These are phyloP conservation scores for Stichopus horrens DNA, from an alignment of 53 echinoderm and acorn worm species.

Conservation along the genomic window DNA sequence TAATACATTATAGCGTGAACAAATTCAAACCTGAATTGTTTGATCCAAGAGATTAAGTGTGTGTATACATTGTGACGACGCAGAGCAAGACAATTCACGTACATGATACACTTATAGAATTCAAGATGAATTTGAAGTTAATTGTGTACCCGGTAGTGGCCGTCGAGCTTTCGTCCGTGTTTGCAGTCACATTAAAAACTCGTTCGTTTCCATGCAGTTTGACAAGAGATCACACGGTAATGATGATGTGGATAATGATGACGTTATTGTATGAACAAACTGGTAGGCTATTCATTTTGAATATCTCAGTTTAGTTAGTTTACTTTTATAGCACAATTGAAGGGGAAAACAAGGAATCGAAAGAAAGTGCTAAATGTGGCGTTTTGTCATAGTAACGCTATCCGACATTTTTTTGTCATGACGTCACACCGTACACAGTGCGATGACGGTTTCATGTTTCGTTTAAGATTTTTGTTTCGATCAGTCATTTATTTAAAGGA, in stretches of 20 bases:
- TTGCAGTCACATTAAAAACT: constrained; percentile 33
- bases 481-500: too few species aligned
- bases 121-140: background rate
- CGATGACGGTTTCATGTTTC: too few species aligned
- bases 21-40: background rate
- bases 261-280: background rate
- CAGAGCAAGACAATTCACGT: constrained; percentile 1
- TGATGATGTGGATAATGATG: background rate
- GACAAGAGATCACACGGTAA: background rate
- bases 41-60: constrained; percentile 2
- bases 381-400: too few species aligned
- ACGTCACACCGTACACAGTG: too few species aligned
- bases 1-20: constrained; percentile 17
- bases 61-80: constrained; percentile 16
- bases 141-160: background rate
- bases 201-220: background rate
- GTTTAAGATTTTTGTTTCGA: too few species aligned
- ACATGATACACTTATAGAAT: background rate
- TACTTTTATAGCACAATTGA: too few species aligned
- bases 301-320: too few species aligned
- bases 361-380: too few species aligned
- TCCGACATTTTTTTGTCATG: too few species aligned
- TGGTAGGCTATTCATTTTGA: background rate
- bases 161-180: background rate
- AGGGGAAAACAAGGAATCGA: too few species aligned